A percentile compares a stretch with the other conserved stretches of the same genome.
These are phyloP conservation scores for Acanthoscelides obtectus DNA, from an alignment of 2,888 invertebrate species.

Conservation along the genomic window DNA sequence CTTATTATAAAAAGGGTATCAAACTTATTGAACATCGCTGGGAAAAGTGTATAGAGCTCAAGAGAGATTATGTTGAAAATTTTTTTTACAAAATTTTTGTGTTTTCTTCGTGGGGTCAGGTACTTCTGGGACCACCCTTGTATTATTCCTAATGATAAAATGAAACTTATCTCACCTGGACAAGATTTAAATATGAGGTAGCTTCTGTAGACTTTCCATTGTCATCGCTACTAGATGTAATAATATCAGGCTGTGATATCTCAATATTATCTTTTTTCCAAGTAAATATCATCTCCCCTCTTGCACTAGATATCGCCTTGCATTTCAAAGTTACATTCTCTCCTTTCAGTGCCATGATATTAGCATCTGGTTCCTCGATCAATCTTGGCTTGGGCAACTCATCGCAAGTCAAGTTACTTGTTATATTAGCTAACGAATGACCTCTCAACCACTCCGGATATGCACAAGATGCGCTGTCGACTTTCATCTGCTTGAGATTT, in stretches of 20 bases:
- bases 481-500: constrained; percentile 53
- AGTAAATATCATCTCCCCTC: constrained; percentile 69
- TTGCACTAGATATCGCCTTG: constrained; percentile 74
- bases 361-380: constrained; percentile 73
- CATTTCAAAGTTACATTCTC: constrained; percentile 78
- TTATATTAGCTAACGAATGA: constrained; percentile 61
- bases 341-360: constrained; percentile 83
- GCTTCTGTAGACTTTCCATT: constrained; percentile 60
- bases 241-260: constrained; percentile 40
- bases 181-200: constrained; percentile 68
- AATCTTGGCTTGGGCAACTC: constrained; percentile 85
- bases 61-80: too few species aligned
- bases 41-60: too few species aligned
- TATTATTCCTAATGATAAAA: too few species aligned
- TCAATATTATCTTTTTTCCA: constrained; percentile 86
- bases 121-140: too few species aligned
- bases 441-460: constrained; percentile 77
- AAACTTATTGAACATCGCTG: too few species aligned
- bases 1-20: too few species aligned
- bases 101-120: too few species aligned
- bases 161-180: constrained; percentile 50
- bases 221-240: constrained; percentile 44
- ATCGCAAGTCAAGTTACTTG: constrained; percentile 65
- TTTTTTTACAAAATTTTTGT: too few species aligned
- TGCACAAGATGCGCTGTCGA: constrained; percentile 67